Percentiles rank a stretch among this genome's conserved stretches.
Evolutionary conservation across 1,140 invertebrate genomes (phyloP).

Genomic region (Trichogramma pretiosum): DNA sequence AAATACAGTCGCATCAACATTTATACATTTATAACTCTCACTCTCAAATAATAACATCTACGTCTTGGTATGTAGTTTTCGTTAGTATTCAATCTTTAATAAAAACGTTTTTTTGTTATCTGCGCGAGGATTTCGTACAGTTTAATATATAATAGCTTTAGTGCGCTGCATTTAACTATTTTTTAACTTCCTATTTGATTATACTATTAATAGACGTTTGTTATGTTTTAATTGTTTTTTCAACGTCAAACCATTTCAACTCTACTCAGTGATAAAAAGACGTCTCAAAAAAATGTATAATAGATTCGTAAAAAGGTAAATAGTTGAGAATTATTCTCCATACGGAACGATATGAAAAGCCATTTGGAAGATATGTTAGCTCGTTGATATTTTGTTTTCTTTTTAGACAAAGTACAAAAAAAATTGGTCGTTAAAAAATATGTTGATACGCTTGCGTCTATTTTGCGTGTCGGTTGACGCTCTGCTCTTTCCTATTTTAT

Average conservation of each 20-base stretch:
- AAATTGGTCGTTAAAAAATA: constrained; percentile 13
- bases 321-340: background rate
- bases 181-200: background rate
- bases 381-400: background rate
- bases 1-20: background rate
- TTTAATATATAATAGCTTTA: too few relatives aligned
- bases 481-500: background rate
- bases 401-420: background rate
- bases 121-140: constrained; percentile 5
- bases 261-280: constrained; percentile 6
- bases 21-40: constrained; percentile 8
- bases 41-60: constrained; percentile 7
- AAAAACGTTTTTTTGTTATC: constrained; percentile 1
- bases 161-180: background rate
- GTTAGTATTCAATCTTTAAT: constrained; percentile 4
- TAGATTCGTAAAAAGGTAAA: constrained; percentile 12
- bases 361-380: constrained; percentile 15
- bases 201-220: background rate
- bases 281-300: constrained; percentile 15
- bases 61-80: constrained; percentile 7
- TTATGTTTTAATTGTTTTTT: too few relatives aligned
- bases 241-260: background rate
- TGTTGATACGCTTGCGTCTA: background rate
- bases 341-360: background rate
- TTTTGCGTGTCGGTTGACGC: background rate